These are phyloP conservation scores for Phymatocera aterrima DNA, from an alignment of 2,888 invertebrate genomes.

Conservation along the genomic window DNA sequence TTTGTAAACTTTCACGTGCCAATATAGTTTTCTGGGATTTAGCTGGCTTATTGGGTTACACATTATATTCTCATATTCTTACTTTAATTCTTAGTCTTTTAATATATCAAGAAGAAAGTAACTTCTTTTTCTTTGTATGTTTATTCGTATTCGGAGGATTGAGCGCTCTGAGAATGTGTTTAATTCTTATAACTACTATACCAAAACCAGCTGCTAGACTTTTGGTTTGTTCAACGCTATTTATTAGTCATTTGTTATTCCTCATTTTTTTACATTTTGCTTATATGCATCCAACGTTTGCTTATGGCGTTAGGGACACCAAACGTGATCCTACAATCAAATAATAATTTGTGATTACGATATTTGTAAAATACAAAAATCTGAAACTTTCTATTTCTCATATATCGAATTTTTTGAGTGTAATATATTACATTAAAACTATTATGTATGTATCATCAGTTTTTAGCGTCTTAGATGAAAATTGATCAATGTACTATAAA, in stretches of 20 bases:
- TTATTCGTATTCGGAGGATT: constrained; percentile 75
- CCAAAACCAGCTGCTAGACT: constrained; percentile 74
- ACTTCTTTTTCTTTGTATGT: constrained; percentile 74
- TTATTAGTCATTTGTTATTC: constrained; percentile 74
- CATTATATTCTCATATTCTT: constrained; percentile 75
- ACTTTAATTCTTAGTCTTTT: constrained; percentile 73
- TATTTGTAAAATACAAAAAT: not conserved
- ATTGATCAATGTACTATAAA: constrained; percentile 8
- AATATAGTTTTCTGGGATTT: constrained; percentile 70
- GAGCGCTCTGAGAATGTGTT: constrained; percentile 74
- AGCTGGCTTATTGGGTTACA: constrained; percentile 74
- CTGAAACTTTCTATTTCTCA: not conserved
- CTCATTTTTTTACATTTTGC: constrained; percentile 76
- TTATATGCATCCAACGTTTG: constrained; percentile 75
- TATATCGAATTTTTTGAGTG: not conserved
- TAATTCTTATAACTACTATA: constrained; percentile 75
- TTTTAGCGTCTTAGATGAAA: not conserved
- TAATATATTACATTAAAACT: not conserved
- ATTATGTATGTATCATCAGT: not conserved
- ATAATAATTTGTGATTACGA: constrained; percentile 34
- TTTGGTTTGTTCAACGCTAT: constrained; percentile 75
- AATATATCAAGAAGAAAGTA: constrained; percentile 72
- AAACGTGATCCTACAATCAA: constrained; percentile 10
- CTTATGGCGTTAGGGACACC: constrained; percentile 58
- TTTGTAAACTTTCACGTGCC: constrained; percentile 68